A percentile compares a stretch with the other conserved stretches of the same genome.
phyloP scores from a whole-genome alignment of 1,140 invertebrate genomes.

The Leguminivora glycinivorella region DNA sequence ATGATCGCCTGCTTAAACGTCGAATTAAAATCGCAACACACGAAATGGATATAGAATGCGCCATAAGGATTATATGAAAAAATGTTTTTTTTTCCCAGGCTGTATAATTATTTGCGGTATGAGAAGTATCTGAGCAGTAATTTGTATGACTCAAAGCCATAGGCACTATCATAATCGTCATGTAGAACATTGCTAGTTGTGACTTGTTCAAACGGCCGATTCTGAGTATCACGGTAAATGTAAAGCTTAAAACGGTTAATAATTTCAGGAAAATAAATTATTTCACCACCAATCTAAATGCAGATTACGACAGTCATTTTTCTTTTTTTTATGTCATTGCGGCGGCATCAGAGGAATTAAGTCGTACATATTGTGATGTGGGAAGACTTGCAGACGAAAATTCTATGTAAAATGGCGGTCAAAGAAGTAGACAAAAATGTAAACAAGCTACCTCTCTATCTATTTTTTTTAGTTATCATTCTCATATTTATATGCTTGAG shows the following conservation, averaged over 20 bases:
- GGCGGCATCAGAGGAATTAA: conserved; percentile 21
- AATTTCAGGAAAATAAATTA: conserved; percentile 50
- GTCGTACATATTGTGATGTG: conserved; percentile 26
- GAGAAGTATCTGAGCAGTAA: too few species aligned
- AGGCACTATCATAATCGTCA: conserved; percentile 16
- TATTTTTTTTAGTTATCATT: not conserved
- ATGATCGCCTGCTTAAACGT: too few species aligned
- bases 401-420: conserved; percentile 17
- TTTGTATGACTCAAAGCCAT: not conserved
- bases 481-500: not conserved
- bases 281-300: conserved; percentile 61
- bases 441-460: not conserved
- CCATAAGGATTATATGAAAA: too few species aligned
- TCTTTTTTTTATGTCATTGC: conserved; percentile 10
- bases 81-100: too few species aligned
- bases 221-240: conserved; percentile 54
- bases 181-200: conserved; percentile 41
- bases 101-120: too few species aligned
- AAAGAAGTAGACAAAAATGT: not conserved
- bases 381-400: conserved; percentile 27
- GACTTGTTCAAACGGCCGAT: conserved; percentile 43
- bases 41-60: too few species aligned
- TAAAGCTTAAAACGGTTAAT: conserved; percentile 57
- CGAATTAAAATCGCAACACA: too few species aligned
- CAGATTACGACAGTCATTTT: conserved; percentile 65